Conservation (phyloP, 2,113 vertebrate genomes). For the Cephalopterus ornatus region DNA sequence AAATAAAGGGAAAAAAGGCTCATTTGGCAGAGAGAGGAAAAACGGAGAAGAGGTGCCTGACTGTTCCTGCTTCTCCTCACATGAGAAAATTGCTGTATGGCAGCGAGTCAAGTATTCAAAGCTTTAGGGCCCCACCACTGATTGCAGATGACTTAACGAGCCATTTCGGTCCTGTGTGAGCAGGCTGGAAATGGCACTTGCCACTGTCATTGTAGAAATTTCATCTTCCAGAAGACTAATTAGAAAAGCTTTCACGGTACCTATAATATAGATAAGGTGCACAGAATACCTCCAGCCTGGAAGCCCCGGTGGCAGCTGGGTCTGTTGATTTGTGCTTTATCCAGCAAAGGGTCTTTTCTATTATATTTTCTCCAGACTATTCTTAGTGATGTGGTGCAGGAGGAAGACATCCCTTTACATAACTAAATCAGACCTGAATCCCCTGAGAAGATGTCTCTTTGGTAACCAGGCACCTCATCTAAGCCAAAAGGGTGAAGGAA, state of each 20-base stretch:
- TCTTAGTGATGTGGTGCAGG: neutral
- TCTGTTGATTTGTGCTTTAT: neutral
- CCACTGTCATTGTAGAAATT: neutral
- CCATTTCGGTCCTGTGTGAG: neutral
- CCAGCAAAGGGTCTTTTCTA: neutral
- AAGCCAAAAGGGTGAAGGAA: neutral
- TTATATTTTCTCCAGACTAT: neutral
- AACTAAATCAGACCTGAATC: neutral
- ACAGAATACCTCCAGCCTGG: neutral
- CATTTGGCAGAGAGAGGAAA: neutral
- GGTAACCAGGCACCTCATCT: neutral
- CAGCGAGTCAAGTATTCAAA: neutral
- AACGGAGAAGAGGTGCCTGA: slow-evolving; percentile 28
- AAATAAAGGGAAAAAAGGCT: neutral
- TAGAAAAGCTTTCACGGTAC: neutral
- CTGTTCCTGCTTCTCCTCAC: slow-evolving; percentile 10
- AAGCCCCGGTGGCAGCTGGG: neutral
- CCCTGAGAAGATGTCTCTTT: neutral
- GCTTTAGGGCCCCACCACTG: slow-evolving; percentile 8
- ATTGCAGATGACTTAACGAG: slow-evolving; percentile 9
- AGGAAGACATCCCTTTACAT: neutral
- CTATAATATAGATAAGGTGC: neutral
- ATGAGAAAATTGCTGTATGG: slow-evolving; percentile 21
- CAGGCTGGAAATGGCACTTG: slow-evolving; percentile 1
- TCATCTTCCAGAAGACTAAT: neutral